These are phyloP conservation scores for Hydrotaea cyrtoneurina DNA, from an alignment of 2,888 invertebrate species.

Conservation along the genomic window DNA sequence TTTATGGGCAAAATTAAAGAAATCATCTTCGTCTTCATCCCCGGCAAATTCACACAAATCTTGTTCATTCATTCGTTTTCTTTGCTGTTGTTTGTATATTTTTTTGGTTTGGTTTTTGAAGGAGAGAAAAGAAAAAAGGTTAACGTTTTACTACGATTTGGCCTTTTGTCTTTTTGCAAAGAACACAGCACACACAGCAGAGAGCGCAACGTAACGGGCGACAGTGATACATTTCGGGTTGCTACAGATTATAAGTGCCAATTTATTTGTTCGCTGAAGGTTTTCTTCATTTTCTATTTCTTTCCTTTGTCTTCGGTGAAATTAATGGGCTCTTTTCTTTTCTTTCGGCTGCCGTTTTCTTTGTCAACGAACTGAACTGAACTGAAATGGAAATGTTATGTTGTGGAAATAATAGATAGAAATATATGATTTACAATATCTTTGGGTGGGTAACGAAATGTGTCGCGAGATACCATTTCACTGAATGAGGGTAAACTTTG, in stretches of 20 bases:
- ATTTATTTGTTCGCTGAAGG: conserved; percentile 44
- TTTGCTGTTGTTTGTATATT: not conserved
- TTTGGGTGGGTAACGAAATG: too few relatives aligned
- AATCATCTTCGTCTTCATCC: conserved; percentile 31
- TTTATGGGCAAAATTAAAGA: conserved; percentile 70
- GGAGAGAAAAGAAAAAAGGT: conserved; percentile 43
- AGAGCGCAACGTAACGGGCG: not conserved
- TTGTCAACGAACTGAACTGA: not conserved
- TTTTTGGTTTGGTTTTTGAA: too few relatives aligned
- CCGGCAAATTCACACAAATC: conserved; percentile 4
- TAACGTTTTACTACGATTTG: conserved; percentile 9
- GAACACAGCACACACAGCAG: not conserved
- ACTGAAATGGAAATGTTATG: not conserved
- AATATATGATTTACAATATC: too few relatives aligned
- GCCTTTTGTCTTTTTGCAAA: conserved; percentile 18
- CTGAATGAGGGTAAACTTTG: too few relatives aligned
- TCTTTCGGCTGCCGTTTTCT: not conserved
- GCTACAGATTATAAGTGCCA: conserved; percentile 41
- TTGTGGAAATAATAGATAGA: too few relatives aligned
- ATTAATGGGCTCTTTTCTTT: conserved; percentile 2
- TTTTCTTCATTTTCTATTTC: not conserved
- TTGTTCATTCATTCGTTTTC: not conserved
- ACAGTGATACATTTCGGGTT: conserved; percentile 46
- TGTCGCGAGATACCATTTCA: too few relatives aligned
- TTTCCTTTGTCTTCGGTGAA: not conserved